Base-by-base conservation (phyloP, 2,888 invertebrate genomes). In the Phyto melanocephala region DNA sequence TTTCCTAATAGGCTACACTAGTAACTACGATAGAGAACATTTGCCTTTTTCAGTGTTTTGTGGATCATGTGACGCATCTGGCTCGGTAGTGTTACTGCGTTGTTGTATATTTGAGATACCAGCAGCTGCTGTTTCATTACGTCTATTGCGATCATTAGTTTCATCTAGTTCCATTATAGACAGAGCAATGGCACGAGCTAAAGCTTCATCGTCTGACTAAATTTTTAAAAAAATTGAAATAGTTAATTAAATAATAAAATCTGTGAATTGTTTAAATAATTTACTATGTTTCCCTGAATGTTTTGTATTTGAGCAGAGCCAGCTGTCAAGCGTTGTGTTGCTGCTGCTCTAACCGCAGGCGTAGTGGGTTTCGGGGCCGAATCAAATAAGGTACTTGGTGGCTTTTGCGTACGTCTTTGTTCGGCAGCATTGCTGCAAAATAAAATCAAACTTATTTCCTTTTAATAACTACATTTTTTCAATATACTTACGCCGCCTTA, bases 191-290 rank as follows among this genome's bases (percentile, higher is more conserved):
- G 98, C 98, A 86, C 94, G 94, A 0, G 97, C 97, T 68, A 98
- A 90, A 0, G 97, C 98, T 90, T 98, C 98, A 89, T 98, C 98
- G 92, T 98, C 98, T 85, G 94, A 95, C 95, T 94, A 88, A 15
- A 90, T 28, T 89, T 50, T 15, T 20, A 7, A 37, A 60, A 67
- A 10, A 50, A 65, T 52, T 15, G 17, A 33, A 5, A 15, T n/a
- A 6, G 24, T 1, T 35, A 17, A 45, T 5, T 22, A 1, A 2
- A 24, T 3, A 1, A 15, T 33, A 58, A 24, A 24, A 4, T 7
- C 33, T 13, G 1, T 47, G n/a, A 24, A 24, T 33, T 42, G 11
- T 7, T 24, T 6, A 1, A 15, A 33, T 20, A 20, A 72, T 89
- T 90, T 87, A 95, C 95, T 93, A 95, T 93, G 88, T 93, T 93